These are phyloP conservation scores for Drosophila navojoa DNA, from an alignment of 1,140 invertebrate species.

Conservation along the genomic window DNA sequence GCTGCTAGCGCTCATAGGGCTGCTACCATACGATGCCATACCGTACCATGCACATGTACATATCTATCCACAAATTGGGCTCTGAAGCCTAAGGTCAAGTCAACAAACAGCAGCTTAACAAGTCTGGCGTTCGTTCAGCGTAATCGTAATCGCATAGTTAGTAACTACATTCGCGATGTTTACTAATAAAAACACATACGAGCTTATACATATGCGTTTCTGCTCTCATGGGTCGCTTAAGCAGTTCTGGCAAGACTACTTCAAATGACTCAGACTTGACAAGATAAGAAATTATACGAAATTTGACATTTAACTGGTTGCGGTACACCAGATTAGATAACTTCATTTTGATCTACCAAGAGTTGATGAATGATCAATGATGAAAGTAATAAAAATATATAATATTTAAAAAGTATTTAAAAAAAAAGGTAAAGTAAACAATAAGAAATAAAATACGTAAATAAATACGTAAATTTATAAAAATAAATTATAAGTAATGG, in stretches of 20 bases:
- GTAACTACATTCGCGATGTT: conserved; percentile 72
- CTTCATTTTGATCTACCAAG: not conserved
- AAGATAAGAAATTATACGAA: not conserved
- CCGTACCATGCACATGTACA: conserved; percentile 29
- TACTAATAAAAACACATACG: conserved; percentile 62
- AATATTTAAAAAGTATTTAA: too few relatives aligned
- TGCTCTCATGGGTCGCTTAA: conserved; percentile 30
- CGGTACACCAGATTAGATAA: conserved; percentile 18
- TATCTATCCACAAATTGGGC: conserved; percentile 72
- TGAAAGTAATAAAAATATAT: too few relatives aligned
- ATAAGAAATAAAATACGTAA: too few relatives aligned
- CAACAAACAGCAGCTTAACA: conserved; percentile 43
- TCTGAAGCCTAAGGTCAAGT: conserved; percentile 76
- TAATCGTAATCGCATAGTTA: conserved; percentile 74
- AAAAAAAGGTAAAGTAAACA: not conserved
- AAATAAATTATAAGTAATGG: too few relatives aligned
- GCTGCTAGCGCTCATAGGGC: conserved; percentile 12
- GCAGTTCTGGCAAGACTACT: conserved; percentile 3
- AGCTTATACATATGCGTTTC: conserved; percentile 36
- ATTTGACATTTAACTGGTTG: not conserved
- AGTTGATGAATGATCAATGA: not conserved
- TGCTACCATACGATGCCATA: conserved; percentile 13
- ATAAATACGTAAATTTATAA: too few relatives aligned
- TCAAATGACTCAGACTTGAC: not conserved
- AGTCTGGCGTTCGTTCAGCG: conserved; percentile 36